These are phyloP conservation scores for Phrynosoma blainvillii DNA, from an alignment of 2,113 vertebrate genomes.

Conservation along the genomic window DNA sequence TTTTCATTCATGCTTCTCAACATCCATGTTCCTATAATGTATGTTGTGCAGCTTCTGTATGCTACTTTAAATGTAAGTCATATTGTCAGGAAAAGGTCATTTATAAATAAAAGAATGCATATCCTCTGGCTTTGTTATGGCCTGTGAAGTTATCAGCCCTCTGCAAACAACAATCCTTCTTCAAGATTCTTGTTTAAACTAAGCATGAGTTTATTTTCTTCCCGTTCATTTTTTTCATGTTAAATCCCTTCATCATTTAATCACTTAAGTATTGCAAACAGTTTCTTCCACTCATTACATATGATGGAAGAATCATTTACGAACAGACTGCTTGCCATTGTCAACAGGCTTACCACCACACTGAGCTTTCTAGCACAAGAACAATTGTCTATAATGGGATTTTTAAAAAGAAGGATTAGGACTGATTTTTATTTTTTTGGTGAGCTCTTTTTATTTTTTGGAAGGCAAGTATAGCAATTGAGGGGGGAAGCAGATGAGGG, in stretches of 20 bases:
- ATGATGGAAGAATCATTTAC: not conserved
- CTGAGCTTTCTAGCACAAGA: conserved; percentile 1
- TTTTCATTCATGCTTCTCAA: too few relatives aligned
- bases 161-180: not conserved
- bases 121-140: conserved; percentile 12
- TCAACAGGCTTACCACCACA: not conserved
- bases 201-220: not conserved
- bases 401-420: not conserved
- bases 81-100: conserved; percentile 9
- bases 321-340: not conserved
- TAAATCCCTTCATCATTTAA: conserved; percentile 17
- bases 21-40: too few relatives aligned
- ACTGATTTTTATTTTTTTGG: not conserved
- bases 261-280: conserved; percentile 21
- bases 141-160: not conserved
- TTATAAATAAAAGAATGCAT: not conserved
- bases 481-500: too few relatives aligned
- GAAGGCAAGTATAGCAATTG: not conserved
- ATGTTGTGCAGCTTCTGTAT: not conserved
- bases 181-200: not conserved
- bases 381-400: not conserved
- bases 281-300: not conserved
- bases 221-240: not conserved
- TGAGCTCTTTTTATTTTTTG: not conserved
- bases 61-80: not conserved